Base-by-base conservation (phyloP, 2,888 invertebrate genomes). In the Ichneumoninae sp. region DNA sequence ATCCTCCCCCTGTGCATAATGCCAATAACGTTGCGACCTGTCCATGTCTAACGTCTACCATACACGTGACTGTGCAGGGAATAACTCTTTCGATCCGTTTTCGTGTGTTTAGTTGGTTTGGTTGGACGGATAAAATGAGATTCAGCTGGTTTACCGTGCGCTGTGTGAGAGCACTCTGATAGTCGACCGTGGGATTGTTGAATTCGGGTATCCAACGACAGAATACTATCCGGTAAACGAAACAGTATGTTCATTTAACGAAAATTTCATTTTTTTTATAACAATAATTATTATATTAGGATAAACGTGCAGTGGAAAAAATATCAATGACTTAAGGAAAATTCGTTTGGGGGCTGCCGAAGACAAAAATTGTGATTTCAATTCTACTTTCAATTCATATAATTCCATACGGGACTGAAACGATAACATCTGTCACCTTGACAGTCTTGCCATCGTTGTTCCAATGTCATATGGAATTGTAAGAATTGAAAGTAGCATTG, bases 1-100 rank as follows among this genome's bases (percentile, higher is more conserved):
- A n/a, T 19, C 65, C 44, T 74, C 47, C 62, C 69, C 69, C 52
- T 30, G 62, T 62, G 62, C 75, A 80, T 75, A 80, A 75, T 68
- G 69, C 75, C 75, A 69, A 75, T 80, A 80, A 75, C 80, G 80
- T 69, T 69, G 75, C 68, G 80, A 69, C 69, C 80, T 80, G 75
- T 80, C 80, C 75, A 62, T 75, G 80, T 80, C 62, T 80, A 80
- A 75, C 80, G 75, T 52, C 75, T 75, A 75, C 69, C 52, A 52
- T 66, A 75, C 62, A 62, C 62, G 36, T 62, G 62, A 80, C 69
- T 52, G 69, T 72, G 47, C 22, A 54, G 26, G 10, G 75, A 74
- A 60, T n/a, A n/a, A 54, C 57, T 66, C 47, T 47, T 33, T 16
- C 66, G 52, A 70, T 47, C 44, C 65, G 65, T 54, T 72, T 66